Evolutionary conservation across 2,113 vertebrate genomes (phyloP), one percentile per base, ranked within the genome.

Genomic region (Nibea albiflora): DNA sequence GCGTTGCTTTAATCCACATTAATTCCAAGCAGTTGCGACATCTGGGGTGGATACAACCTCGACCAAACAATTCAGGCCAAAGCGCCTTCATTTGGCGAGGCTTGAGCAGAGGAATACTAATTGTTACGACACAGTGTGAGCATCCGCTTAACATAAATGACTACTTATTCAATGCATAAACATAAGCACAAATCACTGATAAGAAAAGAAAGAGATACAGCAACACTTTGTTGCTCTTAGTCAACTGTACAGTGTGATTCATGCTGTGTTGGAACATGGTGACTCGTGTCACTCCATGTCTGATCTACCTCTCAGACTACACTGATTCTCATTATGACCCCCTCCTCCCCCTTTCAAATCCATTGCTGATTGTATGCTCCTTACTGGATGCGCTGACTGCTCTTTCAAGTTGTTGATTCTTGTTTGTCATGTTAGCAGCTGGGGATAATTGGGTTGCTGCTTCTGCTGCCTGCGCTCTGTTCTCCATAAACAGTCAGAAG

Each of bases 361-460:
- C 44, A 78, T 1, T 42, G 44, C 26, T 90, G 89, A 94, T 93
- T 94, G 92, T 95, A 94, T 93, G 93, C 94, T 94, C 93, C 92
- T 96, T 93, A 94, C 94, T 92, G 93, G 91, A 95, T 83, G 94
- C 94, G 94, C 92, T 95, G 95, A 95, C 95, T 95, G 94, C 92
- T 89, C 95, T 96, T 96, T 96, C 92, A 96, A 96, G 94, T 96
- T 91, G 94, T 94, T 95, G 95, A 96, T 96, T 94, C 95, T 88
- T 90, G 81, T 86, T 93, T 93, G 92, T 86, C 89, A 93, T 88
- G 87, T 76, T 63, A 4, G 20, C 92, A 88, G 94, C 92, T 90
- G 92, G 94, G 90, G 94, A 96, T 96, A 97, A 97, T 97, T 96
- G 94, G 86, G 80, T 93, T 94, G 86, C 85, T 89, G 84, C 85